Base-by-base conservation (phyloP, 2,888 invertebrate genomes). In the Polymixis lichenea region DNA sequence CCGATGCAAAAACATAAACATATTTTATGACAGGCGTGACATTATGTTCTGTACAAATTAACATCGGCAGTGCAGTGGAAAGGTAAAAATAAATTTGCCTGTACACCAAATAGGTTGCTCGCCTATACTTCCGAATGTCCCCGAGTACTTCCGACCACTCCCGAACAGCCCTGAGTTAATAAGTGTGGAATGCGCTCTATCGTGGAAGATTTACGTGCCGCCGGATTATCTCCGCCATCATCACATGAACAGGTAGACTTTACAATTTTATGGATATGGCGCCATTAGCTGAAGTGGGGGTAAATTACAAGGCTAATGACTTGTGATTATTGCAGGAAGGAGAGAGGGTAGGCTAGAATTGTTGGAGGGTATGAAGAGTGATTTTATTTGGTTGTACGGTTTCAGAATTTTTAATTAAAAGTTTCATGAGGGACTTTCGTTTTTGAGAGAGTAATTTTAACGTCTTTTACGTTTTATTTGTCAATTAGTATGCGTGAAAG, bases 111-210 rank as follows among this genome's bases (percentile, higher is more conserved):
- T 19, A 74, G 19, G 11, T 74, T 11, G 32, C 25, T 75, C 8
- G 22, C 13, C 17, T 17, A 15, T 56, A 66, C 49, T 25, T 56
- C 38, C 77, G 65, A 64, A 49, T n/a, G 0, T 11, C 28, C 13
- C 62, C 51, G 72, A 53, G 1, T n/a, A n/a, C 8, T 61, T 15
- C 38, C 78, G 82, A 82, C 4, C 3, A 43, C 32, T 28, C 11
- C 46, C 75, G 49, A 76, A 38, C 22, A 55, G 19, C n/a, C 4
- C 51, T 53, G 53, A 84, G 91, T 92, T 92, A 92, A 92, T 92
- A 92, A 91, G 89, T 88, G 89, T 87, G 90, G 91, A 89, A 91
- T 88, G 87, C 81, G 82, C 82, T 86, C 86, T 84, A 84, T 83
- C 81, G 86, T 76, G 84, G 83, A 78, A 89, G 86, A 92, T 90